phyloP scores from a whole-genome alignment of 2,888 invertebrate species.

The Magallana nippona region DNA sequence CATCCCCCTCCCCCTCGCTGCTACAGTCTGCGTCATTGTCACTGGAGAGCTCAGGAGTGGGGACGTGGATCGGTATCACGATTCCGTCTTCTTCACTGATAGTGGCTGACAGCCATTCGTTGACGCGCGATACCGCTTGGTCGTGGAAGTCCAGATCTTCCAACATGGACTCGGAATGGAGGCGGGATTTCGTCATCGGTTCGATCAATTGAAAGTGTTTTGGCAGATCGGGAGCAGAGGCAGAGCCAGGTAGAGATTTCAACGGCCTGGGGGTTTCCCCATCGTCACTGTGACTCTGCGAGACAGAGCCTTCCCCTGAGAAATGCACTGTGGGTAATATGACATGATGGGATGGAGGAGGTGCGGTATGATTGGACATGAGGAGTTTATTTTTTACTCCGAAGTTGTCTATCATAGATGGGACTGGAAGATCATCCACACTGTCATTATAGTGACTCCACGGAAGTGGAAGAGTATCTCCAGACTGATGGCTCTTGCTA shows the following conservation, averaged over 20 bases:
- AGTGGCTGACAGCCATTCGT: slow-evolving; percentile 65
- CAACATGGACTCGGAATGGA: slow-evolving; percentile 65
- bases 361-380: slow-evolving; percentile 63
- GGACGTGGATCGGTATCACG: slow-evolving; percentile 44
- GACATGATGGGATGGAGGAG: slow-evolving; percentile 70
- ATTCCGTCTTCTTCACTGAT: slow-evolving; percentile 57
- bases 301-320: slow-evolving; percentile 48
- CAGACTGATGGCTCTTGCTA: slow-evolving; percentile 39
- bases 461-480: slow-evolving; percentile 60
- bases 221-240: slow-evolving; percentile 66
- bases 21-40: slow-evolving; percentile 52
- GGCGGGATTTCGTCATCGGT: slow-evolving; percentile 47
- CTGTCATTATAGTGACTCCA: slow-evolving; percentile 54
- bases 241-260: slow-evolving; percentile 61
- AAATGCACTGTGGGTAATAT: slow-evolving; percentile 64
- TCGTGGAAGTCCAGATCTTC: slow-evolving; percentile 67
- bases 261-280: slow-evolving; percentile 52
- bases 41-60: slow-evolving; percentile 47
- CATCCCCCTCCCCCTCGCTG: slow-evolving; percentile 48
- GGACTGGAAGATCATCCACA: slow-evolving; percentile 63
- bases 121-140: slow-evolving; percentile 65
- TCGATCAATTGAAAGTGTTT: slow-evolving; percentile 71
- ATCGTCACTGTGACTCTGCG: slow-evolving; percentile 51
- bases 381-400: slow-evolving; percentile 66
- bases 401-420: slow-evolving; percentile 54